These are phyloP conservation scores for Erebia ligea DNA, from an alignment of 2,888 invertebrate species.

Conservation along the genomic window DNA sequence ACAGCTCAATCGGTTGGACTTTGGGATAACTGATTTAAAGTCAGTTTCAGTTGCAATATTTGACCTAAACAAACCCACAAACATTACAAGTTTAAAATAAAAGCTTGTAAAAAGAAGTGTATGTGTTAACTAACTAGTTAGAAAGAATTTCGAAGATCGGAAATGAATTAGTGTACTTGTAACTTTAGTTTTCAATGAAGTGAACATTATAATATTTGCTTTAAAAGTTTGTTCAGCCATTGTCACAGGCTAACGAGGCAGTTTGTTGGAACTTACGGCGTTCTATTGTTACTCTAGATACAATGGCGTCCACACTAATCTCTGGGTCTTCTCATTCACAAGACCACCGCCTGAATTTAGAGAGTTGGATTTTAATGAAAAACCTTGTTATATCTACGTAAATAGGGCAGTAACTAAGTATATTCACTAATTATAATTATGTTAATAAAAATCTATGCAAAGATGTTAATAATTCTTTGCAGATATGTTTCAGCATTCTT, in stretches of 20 bases:
- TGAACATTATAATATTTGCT: constrained; percentile 45
- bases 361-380: constrained; percentile 9
- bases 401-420: not conserved
- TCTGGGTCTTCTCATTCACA: constrained; percentile 30
- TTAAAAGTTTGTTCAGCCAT: constrained; percentile 57
- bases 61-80: no score
- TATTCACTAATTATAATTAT: not conserved
- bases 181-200: constrained; percentile 26
- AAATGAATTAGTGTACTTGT: constrained; percentile 33
- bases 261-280: constrained; percentile 46
- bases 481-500: no score
- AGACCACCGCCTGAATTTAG: constrained; percentile 21
- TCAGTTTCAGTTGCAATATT: no score
- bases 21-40: no score
- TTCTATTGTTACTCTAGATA: constrained; percentile 47
- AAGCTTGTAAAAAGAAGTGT: no score
- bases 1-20: no score
- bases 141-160: constrained; percentile 27
- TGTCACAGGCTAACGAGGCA: constrained; percentile 55
- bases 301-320: constrained; percentile 42
- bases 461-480: no score
- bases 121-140: no score
- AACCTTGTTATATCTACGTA: not conserved
- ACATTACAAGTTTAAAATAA: no score
- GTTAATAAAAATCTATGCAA: not conserved